Percentiles rank a stretch among this genome's conserved stretches.
phyloP scores from a whole-genome alignment of 2,888 invertebrate genomes.

The Tenthredo amoena region DNA sequence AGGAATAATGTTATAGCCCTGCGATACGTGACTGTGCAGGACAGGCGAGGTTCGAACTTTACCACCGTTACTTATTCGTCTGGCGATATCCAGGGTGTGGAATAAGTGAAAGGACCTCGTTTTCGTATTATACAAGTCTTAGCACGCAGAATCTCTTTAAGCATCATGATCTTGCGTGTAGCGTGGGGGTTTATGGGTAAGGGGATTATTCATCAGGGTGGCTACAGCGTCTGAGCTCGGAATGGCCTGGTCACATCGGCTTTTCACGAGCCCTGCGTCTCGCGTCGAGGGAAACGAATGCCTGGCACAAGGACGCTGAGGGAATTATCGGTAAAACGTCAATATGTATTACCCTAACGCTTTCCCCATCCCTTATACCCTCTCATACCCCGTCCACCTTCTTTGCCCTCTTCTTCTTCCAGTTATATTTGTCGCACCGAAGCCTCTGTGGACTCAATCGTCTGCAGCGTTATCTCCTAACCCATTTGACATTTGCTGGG shows the following conservation, averaged over 20 bases:
- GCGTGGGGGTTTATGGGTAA: not conserved
- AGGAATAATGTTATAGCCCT: not conserved
- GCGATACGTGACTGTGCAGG: constrained; percentile 22
- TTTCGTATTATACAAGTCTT: not conserved
- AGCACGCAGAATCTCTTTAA: not conserved
- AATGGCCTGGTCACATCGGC: constrained; percentile 33
- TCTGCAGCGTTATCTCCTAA: constrained; percentile 20
- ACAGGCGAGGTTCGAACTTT: not conserved
- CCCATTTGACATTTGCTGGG: constrained; percentile 9
- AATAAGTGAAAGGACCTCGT: not conserved
- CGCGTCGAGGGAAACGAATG: constrained; percentile 15
- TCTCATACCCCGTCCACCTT: constrained; percentile 45
- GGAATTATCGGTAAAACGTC: constrained; percentile 75
- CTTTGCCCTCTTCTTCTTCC: not conserved
- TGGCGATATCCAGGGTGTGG: not conserved
- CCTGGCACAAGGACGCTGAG: constrained; percentile 58
- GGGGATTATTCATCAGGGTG: constrained; percentile 34
- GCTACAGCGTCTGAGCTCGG: constrained; percentile 42
- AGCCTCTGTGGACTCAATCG: constrained; percentile 29
- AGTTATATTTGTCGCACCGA: constrained; percentile 32
- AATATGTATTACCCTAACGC: constrained; percentile 69
- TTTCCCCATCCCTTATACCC: constrained; percentile 56
- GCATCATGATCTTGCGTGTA: not conserved
- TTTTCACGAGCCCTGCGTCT: not conserved
- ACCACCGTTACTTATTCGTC: not conserved